A percentile compares a stretch with the other conserved stretches of the same genome.
Evolutionary conservation across 30 jellyfish, hydroid and myxozoan genomes (phyloP).

Genomic region (Pseudorhiza aurosa): DNA sequence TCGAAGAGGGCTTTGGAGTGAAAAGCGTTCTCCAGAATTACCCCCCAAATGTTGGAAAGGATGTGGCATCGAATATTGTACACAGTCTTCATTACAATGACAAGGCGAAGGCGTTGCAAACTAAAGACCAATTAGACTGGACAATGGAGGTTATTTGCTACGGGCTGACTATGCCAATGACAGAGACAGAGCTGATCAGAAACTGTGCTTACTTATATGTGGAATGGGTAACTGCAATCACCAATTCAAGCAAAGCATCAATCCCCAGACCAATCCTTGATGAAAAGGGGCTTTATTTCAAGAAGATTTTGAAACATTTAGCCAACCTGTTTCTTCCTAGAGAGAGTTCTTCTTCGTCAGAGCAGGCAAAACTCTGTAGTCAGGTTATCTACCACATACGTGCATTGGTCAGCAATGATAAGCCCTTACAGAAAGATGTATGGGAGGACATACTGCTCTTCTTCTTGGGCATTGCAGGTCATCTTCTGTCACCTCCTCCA

Average conservation of each 20-base stretch:
- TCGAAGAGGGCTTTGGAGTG: conserved; percentile 89
- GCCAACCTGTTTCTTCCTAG: conserved; percentile 88
- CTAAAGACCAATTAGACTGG: conserved; percentile 94
- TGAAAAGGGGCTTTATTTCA: conserved; percentile 73
- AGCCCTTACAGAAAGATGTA: conserved; percentile 43
- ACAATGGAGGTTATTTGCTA: conserved; percentile 98
- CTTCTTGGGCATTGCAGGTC: conserved; percentile 88
- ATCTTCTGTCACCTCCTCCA: conserved; percentile 93
- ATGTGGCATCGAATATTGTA: conserved; percentile 81
- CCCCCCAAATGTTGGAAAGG: conserved; percentile 92
- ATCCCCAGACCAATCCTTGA: conserved; percentile 80
- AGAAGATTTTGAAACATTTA: conserved; percentile 75
- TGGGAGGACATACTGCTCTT: conserved; percentile 83
- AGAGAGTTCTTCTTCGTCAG: conserved; percentile 80
- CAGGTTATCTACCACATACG: conserved; percentile 76
- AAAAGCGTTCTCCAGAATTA: conserved; percentile 83
- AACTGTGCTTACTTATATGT: conserved; percentile 85
- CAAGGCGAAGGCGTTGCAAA: conserved; percentile 56
- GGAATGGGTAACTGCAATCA: conserved; percentile 84
- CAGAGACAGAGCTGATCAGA: conserved; percentile 91
- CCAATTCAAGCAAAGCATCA: conserved; percentile 66
- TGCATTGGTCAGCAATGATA: conserved; percentile 46
- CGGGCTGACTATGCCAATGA: conserved; percentile 92
- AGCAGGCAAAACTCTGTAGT: conserved; percentile 84
- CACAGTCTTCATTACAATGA: conserved; percentile 84